phyloP scores from a whole-genome alignment of 2,113 vertebrate species.

The Panurus biarmicus region DNA sequence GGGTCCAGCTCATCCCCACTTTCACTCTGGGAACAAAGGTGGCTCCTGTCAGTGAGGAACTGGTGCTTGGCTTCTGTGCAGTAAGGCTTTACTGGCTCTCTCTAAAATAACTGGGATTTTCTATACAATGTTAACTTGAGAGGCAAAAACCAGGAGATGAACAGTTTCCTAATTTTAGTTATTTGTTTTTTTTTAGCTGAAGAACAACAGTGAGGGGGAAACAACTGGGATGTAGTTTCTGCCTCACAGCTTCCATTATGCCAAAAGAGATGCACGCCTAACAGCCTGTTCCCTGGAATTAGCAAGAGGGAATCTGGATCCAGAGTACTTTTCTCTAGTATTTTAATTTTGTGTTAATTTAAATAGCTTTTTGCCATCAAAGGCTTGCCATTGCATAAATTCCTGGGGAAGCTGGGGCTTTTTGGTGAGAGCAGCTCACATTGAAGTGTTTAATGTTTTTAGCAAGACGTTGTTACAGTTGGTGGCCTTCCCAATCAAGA shows the following conservation, averaged over 20 bases:
- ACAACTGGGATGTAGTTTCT: background rate
- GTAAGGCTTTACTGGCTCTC: background rate
- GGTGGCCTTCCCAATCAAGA: background rate
- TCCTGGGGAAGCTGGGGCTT: background rate
- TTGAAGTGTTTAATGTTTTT: background rate
- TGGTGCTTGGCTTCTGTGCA: background rate
- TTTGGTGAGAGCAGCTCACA: background rate
- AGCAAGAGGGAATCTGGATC: background rate
- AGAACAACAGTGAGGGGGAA: background rate
- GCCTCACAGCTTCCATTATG: background rate
- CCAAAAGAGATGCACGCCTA: background rate
- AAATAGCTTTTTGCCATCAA: background rate
- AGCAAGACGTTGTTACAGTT: background rate
- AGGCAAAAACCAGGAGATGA: background rate
- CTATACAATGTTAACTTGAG: background rate
- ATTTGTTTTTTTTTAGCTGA: background rate
- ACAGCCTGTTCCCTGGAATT: rapidly evolving
- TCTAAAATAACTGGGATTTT: background rate
- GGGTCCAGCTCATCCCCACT: background rate
- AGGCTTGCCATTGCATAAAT: background rate
- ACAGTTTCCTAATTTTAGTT: background rate
- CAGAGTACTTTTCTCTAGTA: background rate
- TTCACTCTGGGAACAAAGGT: background rate
- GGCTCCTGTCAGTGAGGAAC: background rate
- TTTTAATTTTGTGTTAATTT: background rate